Percentiles rank a stretch among this genome's conserved stretches.
These are phyloP conservation scores for Lutjanus erythropterus DNA, from an alignment of 2,113 vertebrate genomes.

Conservation along the genomic window DNA sequence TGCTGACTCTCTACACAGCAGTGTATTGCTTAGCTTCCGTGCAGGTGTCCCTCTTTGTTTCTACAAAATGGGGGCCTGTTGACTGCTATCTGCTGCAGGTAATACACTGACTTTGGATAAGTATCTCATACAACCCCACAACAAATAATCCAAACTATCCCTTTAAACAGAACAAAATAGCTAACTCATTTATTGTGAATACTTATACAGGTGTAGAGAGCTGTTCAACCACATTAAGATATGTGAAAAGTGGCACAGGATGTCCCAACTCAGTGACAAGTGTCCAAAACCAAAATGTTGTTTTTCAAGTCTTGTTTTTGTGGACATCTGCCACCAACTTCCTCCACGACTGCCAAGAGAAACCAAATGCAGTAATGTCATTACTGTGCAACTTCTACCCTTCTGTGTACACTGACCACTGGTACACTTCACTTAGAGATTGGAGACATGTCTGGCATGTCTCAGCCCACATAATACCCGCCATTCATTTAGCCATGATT, in stretches of 20 bases:
- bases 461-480: conserved; percentile 20
- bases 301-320: conserved; percentile 15
- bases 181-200: neutral
- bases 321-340: conserved; percentile 31
- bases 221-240: neutral
- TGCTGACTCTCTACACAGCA: too few relatives aligned
- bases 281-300: conserved; percentile 10
- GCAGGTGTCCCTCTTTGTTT: too few relatives aligned
- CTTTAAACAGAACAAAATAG: neutral
- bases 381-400: neutral
- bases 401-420: conserved; percentile 5
- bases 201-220: neutral
- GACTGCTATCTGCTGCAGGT: too few relatives aligned
- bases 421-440: conserved; percentile 19
- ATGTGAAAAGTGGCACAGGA: neutral
- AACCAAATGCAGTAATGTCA: conserved; percentile 17
- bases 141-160: too few relatives aligned
- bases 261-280: neutral
- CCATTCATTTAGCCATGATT: conserved; percentile 41
- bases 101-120: too few relatives aligned
- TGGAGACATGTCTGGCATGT: conserved; percentile 52
- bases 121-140: too few relatives aligned
- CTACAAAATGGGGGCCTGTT: too few relatives aligned
- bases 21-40: too few relatives aligned
- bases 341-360: neutral